Percentiles rank a stretch among this genome's conserved stretches.
These are phyloP conservation scores for Clostera curtula DNA, from an alignment of 2,888 invertebrate species.

Conservation along the genomic window DNA sequence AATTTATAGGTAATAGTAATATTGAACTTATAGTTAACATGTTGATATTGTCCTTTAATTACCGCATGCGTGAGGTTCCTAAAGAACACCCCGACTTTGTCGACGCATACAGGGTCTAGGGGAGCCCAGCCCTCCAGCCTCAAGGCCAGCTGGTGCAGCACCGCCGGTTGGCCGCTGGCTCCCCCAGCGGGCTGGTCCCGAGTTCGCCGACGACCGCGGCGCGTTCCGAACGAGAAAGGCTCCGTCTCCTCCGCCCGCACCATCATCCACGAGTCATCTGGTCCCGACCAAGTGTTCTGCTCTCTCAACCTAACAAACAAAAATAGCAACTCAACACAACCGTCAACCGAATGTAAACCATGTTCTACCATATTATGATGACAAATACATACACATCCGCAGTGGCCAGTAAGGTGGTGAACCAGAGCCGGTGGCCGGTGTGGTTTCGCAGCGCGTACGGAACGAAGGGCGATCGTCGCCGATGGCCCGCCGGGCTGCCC, in stretches of 20 bases:
- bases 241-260: slow-evolving; percentile 83
- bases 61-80: slow-evolving; percentile 67
- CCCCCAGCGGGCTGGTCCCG: slow-evolving; percentile 51
- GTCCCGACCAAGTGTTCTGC: slow-evolving; percentile 36
- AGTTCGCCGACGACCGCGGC: slow-evolving; percentile 77
- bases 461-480: slow-evolving; percentile 91
- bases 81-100: slow-evolving; percentile 96
- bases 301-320: slow-evolving; percentile 32
- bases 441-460: slow-evolving; percentile 95
- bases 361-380: no score
- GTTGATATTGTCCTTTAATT: background rate
- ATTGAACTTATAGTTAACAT: no score
- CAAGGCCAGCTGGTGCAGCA: slow-evolving; percentile 91
- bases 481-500: slow-evolving; percentile 76
- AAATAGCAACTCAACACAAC: no score
- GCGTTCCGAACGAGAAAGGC: slow-evolving; percentile 88
- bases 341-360: no score
- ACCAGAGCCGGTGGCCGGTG: slow-evolving; percentile 90
- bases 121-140: slow-evolving; percentile 92
- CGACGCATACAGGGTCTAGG: slow-evolving; percentile 93
- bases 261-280: slow-evolving; percentile 76
- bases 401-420: slow-evolving; percentile 86
- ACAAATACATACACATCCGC: slow-evolving; percentile 71
- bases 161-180: slow-evolving; percentile 83
- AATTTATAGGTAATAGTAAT: no score